phyloP scores from a whole-genome alignment of 1,140 invertebrate species.

The Dendrolimus punctatus region DNA sequence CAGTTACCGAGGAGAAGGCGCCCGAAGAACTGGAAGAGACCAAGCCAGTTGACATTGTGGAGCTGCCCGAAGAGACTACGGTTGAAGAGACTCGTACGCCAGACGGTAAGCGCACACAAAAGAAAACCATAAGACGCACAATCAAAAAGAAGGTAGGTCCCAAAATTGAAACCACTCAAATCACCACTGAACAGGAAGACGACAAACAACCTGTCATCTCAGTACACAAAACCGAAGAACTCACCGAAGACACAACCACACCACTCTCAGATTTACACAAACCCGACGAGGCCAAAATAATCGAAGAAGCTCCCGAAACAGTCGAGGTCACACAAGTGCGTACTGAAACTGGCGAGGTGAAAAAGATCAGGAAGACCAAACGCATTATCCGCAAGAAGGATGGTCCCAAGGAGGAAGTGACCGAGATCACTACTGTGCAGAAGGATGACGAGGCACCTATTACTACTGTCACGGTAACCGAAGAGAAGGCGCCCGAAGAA shows the following conservation, averaged over 20 bases:
- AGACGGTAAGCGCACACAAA: constrained; percentile 37
- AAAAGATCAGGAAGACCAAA: no score
- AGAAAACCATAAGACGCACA: constrained; percentile 45
- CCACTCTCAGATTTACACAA: constrained; percentile 7
- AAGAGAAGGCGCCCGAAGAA: constrained; percentile 5
- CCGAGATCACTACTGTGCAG: no score
- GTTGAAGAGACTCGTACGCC: constrained; percentile 21
- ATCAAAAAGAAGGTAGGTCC: constrained; percentile 20
- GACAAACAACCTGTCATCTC: constrained; percentile 30
- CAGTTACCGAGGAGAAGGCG: constrained; percentile 23
- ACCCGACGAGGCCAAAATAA: constrained; percentile 15
- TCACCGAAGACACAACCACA: constrained; percentile 15
- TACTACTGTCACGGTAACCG: not conserved
- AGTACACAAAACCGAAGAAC: constrained; percentile 23
- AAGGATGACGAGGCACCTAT: no score
- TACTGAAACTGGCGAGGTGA: no score
- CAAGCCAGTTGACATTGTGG: constrained; percentile 17
- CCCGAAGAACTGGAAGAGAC: constrained; percentile 15
- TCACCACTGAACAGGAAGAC: constrained; percentile 35
- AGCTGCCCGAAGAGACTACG: constrained; percentile 48
- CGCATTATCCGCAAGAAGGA: no score
- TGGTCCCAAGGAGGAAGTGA: no score
- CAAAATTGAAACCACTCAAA: constrained; percentile 25
- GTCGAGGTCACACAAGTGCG: constrained; percentile 1
- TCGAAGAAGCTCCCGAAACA: constrained; percentile 28